These are phyloP conservation scores for Falco naumanni DNA, from an alignment of 2,797 vertebrate genomes.

Conservation along the genomic window DNA sequence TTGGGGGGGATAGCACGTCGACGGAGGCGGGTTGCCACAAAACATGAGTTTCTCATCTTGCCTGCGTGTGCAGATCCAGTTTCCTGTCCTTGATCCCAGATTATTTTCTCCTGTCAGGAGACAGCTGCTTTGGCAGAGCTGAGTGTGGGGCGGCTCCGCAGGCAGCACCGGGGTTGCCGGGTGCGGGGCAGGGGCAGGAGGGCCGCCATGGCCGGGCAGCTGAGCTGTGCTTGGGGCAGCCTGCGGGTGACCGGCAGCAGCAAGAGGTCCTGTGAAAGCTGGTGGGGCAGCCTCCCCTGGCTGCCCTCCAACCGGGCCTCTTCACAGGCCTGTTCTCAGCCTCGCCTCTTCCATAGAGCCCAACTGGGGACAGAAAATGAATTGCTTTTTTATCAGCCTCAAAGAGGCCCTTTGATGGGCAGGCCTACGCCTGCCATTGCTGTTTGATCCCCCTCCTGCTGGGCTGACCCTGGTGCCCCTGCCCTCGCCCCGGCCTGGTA, in stretches of 20 bases:
- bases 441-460: slow-evolving; percentile 34
- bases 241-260: slow-evolving; percentile 70
- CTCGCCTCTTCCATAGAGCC: slow-evolving; percentile 65
- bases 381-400: slow-evolving; percentile 66
- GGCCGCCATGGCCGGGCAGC: not conserved
- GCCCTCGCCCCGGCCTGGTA: slow-evolving; percentile 53
- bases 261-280: slow-evolving; percentile 80
- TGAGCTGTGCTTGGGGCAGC: slow-evolving; percentile 15
- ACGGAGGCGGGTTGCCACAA: not conserved
- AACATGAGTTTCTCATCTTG: slow-evolving; percentile 54
- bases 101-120: slow-evolving; percentile 56
- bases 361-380: slow-evolving; percentile 72
- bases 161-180: not conserved
- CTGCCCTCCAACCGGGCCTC: slow-evolving; percentile 72
- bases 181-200: not conserved
- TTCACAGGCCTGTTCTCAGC: slow-evolving; percentile 84
- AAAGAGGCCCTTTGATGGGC: slow-evolving; percentile 83
- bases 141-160: not conserved
- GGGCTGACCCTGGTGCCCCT: not conserved
- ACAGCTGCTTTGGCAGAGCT: slow-evolving; percentile 64
- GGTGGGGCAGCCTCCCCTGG: slow-evolving; percentile 74
- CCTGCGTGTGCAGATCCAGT: slow-evolving; percentile 22
- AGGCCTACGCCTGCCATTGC: slow-evolving; percentile 71
- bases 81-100: slow-evolving; percentile 72
- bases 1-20: not conserved